Evolutionary conservation across 2,797 vertebrate genomes (phyloP).

Genomic region (Odontamblyopus lacepedii): DNA sequence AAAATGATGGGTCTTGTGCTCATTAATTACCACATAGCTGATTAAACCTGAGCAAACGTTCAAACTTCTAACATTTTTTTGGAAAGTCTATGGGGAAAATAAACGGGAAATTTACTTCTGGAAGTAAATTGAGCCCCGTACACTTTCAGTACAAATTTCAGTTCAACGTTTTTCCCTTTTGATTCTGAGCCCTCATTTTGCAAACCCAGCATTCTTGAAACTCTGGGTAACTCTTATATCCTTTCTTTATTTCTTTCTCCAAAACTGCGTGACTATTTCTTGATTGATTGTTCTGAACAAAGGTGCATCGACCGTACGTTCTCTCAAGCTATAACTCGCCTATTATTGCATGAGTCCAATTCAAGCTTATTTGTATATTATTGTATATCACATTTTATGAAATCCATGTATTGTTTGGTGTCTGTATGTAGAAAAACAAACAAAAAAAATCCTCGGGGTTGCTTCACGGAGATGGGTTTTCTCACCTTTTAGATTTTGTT

Average conservation of each 20-base stretch:
- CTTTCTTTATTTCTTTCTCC: slow-evolving; percentile 22
- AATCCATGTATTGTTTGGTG: slow-evolving; percentile 57
- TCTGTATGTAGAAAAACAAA: slow-evolving; percentile 50
- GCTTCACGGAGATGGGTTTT: slow-evolving; percentile 52
- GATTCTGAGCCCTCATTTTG: neutral
- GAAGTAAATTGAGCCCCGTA: too few relatives aligned
- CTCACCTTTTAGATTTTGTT: slow-evolving; percentile 8
- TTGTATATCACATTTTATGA: slow-evolving; percentile 61
- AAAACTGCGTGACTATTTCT: slow-evolving; percentile 36
- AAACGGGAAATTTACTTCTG: too few relatives aligned
- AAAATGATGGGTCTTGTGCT: too few relatives aligned
- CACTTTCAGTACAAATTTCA: too few relatives aligned
- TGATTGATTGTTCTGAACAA: slow-evolving; percentile 38
- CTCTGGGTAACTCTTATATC: neutral
- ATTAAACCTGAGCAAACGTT: too few relatives aligned
- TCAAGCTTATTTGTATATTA: slow-evolving; percentile 72
- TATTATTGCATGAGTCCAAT: slow-evolving; percentile 72
- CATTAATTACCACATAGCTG: too few relatives aligned
- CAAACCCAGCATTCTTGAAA: neutral
- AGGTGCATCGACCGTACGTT: slow-evolving; percentile 54
- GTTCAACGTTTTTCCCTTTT: neutral
- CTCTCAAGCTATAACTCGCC: slow-evolving; percentile 69
- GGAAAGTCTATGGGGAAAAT: too few relatives aligned
- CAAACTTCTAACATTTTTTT: too few relatives aligned
- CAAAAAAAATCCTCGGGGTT: slow-evolving; percentile 30